A percentile compares a stretch with the other conserved stretches of the same genome.
Conservation (phyloP, 2,888 invertebrate species). For the Selenia dentaria region DNA sequence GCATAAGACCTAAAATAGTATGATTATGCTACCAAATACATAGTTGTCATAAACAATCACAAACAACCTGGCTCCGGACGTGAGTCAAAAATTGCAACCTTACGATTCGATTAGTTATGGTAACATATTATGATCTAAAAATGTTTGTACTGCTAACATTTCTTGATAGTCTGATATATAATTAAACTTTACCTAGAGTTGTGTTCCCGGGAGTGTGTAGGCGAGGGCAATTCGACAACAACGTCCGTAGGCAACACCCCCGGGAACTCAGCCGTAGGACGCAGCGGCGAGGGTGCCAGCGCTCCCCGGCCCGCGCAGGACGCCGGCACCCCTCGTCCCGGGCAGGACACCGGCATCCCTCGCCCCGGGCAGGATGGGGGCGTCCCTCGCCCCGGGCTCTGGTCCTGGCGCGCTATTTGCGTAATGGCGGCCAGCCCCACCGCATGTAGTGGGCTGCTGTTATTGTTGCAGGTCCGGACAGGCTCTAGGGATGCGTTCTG, state of each 20-base stretch:
- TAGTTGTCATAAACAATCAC: too few relatives aligned
- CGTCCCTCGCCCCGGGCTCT: conserved; percentile 51
- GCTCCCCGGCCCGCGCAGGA: neutral
- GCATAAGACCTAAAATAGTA: too few relatives aligned
- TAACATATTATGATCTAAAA: too few relatives aligned
- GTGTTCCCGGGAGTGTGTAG: conserved; percentile 55
- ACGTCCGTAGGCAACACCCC: conserved; percentile 80
- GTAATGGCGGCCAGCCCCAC: conserved; percentile 92
- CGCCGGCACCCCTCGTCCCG: conserved; percentile 46
- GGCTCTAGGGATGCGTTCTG: conserved; percentile 72
- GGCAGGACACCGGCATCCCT: too few relatives aligned
- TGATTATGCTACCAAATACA: too few relatives aligned
- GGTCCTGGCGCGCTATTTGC: conserved; percentile 87
- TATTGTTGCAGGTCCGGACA: conserved; percentile 78
- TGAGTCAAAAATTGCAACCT: too few relatives aligned
- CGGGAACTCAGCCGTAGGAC: conserved; percentile 67
- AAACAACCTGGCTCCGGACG: too few relatives aligned
- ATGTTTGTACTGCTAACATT: too few relatives aligned
- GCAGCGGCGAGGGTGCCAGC: conserved; percentile 39
- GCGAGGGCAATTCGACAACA: conserved; percentile 74
- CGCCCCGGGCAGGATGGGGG: too few relatives aligned
- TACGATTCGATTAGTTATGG: too few relatives aligned
- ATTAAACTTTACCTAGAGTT: conserved; percentile 54
- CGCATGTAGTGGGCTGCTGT: conserved; percentile 86
- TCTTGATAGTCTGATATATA: too few relatives aligned